phyloP scores from a whole-genome alignment of 2,113 vertebrate species.

The Carettochelys insculpta region DNA sequence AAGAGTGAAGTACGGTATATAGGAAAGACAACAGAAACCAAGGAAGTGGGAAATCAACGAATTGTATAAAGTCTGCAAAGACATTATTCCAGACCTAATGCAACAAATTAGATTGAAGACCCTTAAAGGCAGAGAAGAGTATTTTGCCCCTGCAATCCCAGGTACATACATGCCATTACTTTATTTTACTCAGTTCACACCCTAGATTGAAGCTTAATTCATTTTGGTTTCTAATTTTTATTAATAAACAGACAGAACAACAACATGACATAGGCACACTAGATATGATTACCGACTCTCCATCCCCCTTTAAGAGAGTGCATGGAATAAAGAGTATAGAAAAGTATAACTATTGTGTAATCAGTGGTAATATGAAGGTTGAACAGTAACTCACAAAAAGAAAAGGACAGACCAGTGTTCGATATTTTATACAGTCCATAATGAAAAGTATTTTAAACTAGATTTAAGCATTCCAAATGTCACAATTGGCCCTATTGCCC shows the following conservation, averaged over 20 bases:
- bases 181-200: background rate
- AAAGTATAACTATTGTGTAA: background rate
- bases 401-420: background rate
- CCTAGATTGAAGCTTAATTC: background rate
- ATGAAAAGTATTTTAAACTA: background rate
- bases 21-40: background rate
- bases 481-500: background rate
- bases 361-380: background rate
- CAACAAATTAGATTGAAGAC: background rate
- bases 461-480: background rate
- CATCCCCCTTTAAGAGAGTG: background rate
- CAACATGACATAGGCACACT: background rate
- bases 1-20: background rate
- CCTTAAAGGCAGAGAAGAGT: background rate
- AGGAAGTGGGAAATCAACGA: background rate
- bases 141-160: background rate
- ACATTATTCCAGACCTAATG: background rate
- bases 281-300: background rate
- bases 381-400: background rate
- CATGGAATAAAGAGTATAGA: background rate
- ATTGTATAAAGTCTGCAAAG: background rate
- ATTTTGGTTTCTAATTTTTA: background rate
- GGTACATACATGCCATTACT: background rate
- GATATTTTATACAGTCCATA: background rate
- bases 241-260: background rate